Evolutionary conservation across 1,140 invertebrate genomes (phyloP).

Genomic region (Halotydeus destructor): DNA sequence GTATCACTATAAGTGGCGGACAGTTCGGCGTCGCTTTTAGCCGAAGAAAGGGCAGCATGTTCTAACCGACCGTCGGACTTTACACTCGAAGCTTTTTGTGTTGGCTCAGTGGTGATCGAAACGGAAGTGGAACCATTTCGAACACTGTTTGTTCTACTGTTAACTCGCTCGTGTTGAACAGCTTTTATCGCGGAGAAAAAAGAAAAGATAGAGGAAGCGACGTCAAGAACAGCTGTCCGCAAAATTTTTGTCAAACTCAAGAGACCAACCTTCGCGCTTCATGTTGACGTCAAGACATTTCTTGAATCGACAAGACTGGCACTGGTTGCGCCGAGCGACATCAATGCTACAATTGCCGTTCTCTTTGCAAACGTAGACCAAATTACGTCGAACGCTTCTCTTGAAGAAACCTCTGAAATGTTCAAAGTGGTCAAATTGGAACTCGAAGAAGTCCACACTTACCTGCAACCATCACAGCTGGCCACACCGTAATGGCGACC

Average conservation of each 20-base stretch:
- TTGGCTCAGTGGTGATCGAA: too few species aligned
- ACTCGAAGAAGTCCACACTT: neutral
- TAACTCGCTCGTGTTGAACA: conserved; percentile 58
- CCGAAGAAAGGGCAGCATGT: too few species aligned
- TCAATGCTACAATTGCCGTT: conserved; percentile 88
- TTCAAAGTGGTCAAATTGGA: neutral
- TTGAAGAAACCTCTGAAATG: conserved; percentile 81
- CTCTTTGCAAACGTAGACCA: conserved; percentile 95
- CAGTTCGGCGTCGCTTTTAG: too few species aligned
- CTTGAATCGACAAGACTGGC: conserved; percentile 88
- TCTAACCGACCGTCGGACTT: too few species aligned
- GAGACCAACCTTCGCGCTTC: conserved; percentile 70
- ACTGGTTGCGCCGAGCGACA: conserved; percentile 94
- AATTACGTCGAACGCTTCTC: conserved; percentile 75
- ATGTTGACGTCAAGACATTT: conserved; percentile 91
- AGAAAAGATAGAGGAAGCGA: neutral
- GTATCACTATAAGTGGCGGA: too few species aligned
- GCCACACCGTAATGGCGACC: conserved; percentile 76
- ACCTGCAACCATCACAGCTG: conserved; percentile 62
- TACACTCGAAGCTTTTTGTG: too few species aligned
- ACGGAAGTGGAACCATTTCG: too few species aligned
- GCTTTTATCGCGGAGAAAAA: conserved; percentile 31
- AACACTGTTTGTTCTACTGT: neutral
- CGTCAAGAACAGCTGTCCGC: neutral
- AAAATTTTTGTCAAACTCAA: neutral